phyloP scores from a whole-genome alignment of 2,113 vertebrate genomes.

The Sinocyclocheilus rhinocerous region DNA sequence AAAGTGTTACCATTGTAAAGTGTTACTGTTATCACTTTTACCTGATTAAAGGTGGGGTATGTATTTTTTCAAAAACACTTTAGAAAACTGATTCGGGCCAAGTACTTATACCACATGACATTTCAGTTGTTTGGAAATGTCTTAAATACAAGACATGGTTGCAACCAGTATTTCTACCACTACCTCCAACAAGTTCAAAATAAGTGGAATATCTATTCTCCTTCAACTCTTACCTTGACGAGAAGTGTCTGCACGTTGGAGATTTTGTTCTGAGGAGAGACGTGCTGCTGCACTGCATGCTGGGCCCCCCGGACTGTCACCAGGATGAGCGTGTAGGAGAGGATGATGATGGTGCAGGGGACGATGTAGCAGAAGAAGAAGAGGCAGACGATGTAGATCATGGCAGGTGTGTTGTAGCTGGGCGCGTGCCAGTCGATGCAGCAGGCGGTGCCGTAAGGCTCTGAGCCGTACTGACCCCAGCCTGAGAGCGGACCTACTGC shows the following conservation, averaged over 20 bases:
- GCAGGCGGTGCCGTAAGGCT: slow-evolving; percentile 87
- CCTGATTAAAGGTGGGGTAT: not conserved
- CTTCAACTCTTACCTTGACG: slow-evolving; percentile 71
- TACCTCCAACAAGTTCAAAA: not conserved
- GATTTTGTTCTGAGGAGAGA: slow-evolving; percentile 73
- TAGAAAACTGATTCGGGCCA: too few species aligned
- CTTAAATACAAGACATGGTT: not conserved
- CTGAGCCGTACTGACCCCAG: slow-evolving; percentile 82
- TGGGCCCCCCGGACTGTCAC: slow-evolving; percentile 76
- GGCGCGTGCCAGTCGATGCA: slow-evolving; percentile 82
- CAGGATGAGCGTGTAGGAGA: slow-evolving; percentile 63
- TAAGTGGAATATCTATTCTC: not conserved
- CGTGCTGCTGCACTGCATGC: slow-evolving; percentile 78
- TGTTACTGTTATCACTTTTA: too few species aligned
- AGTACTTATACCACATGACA: not conserved
- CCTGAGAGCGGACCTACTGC: slow-evolving; percentile 77
- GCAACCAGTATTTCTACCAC: not conserved
- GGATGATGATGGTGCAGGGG: slow-evolving; percentile 80
- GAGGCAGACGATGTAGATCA: slow-evolving; percentile 82
- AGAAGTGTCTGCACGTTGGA: slow-evolving; percentile 74
- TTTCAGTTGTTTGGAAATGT: not conserved
- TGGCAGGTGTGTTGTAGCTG: slow-evolving; percentile 65
- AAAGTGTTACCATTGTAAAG: not conserved
- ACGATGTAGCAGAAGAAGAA: slow-evolving; percentile 86
- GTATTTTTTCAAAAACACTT: too few species aligned